Base-by-base conservation (phyloP, 2,797 vertebrate species). In the Takifugu ocellatus region DNA sequence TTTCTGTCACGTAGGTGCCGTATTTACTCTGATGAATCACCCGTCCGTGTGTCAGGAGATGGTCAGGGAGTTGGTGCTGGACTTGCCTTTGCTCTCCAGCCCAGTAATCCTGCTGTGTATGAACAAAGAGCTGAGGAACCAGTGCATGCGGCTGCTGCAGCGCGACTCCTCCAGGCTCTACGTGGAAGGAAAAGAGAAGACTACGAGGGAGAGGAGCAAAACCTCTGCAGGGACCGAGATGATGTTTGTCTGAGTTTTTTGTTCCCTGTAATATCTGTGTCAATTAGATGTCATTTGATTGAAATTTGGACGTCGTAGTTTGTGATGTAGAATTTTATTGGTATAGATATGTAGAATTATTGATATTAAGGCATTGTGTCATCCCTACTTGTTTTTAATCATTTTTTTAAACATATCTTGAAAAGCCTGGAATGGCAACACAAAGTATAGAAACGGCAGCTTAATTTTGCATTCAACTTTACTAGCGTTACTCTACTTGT, bases 91-190 rank as follows among this genome's bases (percentile, higher is more conserved):
- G 31, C 60, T 89, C 51, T 83, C 77, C 58, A 86, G 75, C 54
- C 87, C 88, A 26, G 58, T 88, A 27, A 85, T 90, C 26, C 82
- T 90, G 53, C 74, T 88, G 46, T 89, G 86, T 56, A 87, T 88
- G 77, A 90, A 89, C 45, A 90, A 87, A 65, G 87, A 90, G 75
- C 79, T 88, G 60, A 81, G 78, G 62, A 63, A 49, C 14, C 82
- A 80, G 49, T 85, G 79, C 59, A 21, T 81, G 59, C 53, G 65
- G 1, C 56, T 88, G 50, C 75, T 87, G 25, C 62, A 65, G 5
- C 54, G 78, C 33, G 54, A 51, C 21, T 36, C 66, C 1, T 1
- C 16, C 62, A 17, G 14, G 54, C 33, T 8, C 61, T 27, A 33
- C 1, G 25, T 5, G 44, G 27, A 3, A 2, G 52, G 59, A 26